Evolutionary conservation across 2,888 invertebrate species (phyloP), one percentile per base, ranked within the genome.

Genomic region (Cetonia aurata): DNA sequence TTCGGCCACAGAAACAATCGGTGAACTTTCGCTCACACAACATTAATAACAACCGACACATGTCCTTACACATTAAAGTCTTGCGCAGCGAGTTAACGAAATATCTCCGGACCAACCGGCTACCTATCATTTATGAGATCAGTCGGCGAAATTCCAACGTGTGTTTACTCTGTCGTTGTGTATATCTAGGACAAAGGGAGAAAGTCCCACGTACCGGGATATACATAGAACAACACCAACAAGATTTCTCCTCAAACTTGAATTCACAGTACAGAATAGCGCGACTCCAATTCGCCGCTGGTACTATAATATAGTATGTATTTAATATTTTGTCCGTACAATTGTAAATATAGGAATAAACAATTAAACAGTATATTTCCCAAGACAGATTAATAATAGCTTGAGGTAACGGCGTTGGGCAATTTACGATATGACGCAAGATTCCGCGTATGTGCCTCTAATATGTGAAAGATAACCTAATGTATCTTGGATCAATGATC

Each of bases 301-400:
- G 31, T 19, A 31, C 6, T 25, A 25, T 25, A 25, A 25, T 25
- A 53, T 9, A 10, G 6, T 19, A 25, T 1, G 31, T 9, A 53
- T 53, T 25, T 55, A 13, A 55, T 31, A 25, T 25, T 25, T 3
- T 17, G 48, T 17, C 12, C 48, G 8, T 17, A 31, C 13, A 55
- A 55, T 55, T 55, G 33, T n/a, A 37, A 9, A 13, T 25, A 53
- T 33, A 55, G 55, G 31, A 55, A 25, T 55, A 55, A 55, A 55
- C 55, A 55, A 55, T 55, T 55, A 55, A 55, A 55, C 55, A 55
- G 33, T 55, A 55, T 55, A 55, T 55, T 55, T 33, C 33, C 13
- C 55, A 37, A 55, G 55, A 55, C 55, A 55, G 55, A 31, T 55
- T 55, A 55, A 55, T 55, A 55, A 31, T 55, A 31, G 55, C 55